A percentile compares a stretch with the other conserved stretches of the same genome.
These are phyloP conservation scores for Vanacampus margaritifer DNA, from an alignment of 2,113 vertebrate species.

Conservation along the genomic window DNA sequence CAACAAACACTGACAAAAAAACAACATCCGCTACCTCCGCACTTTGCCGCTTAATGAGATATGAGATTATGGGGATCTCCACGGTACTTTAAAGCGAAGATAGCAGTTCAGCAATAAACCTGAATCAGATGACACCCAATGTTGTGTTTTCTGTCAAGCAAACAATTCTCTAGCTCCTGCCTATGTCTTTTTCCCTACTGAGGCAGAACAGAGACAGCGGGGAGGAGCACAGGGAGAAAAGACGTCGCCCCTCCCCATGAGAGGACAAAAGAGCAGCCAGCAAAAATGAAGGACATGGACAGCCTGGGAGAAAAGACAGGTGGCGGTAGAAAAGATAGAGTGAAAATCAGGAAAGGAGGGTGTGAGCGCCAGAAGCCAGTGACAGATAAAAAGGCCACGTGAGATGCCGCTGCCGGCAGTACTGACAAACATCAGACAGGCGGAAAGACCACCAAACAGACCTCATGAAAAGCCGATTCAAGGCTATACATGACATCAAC, in stretches of 20 bases:
- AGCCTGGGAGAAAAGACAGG: conserved; percentile 6
- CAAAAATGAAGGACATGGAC: conserved; percentile 14
- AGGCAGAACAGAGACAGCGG: conserved; percentile 21
- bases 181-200: conserved; percentile 25
- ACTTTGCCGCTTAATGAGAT: too few relatives aligned
- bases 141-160: conserved; percentile 12
- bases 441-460: conserved; percentile 15
- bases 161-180: conserved; percentile 18
- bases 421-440: conserved; percentile 36
- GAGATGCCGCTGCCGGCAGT: conserved; percentile 44
- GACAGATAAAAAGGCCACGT: conserved; percentile 53
- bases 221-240: conserved; percentile 11
- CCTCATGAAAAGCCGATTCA: conserved; percentile 15
- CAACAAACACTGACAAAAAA: too few relatives aligned
- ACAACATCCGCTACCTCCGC: too few relatives aligned
- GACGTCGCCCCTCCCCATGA: conserved; percentile 32
- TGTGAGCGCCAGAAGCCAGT: conserved; percentile 22
- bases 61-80: too few relatives aligned
- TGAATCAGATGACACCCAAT: too few relatives aligned
- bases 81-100: too few relatives aligned
- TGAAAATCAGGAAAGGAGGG: conserved; percentile 27
- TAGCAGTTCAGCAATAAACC: too few relatives aligned
- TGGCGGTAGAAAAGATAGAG: neutral
- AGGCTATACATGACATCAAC: conserved; percentile 1
- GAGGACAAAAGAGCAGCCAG: conserved; percentile 38